Percentiles rank a stretch among this genome's conserved stretches.
Conservation (phyloP, 2,888 invertebrate genomes). For the Allophyes oxyacanthae region DNA sequence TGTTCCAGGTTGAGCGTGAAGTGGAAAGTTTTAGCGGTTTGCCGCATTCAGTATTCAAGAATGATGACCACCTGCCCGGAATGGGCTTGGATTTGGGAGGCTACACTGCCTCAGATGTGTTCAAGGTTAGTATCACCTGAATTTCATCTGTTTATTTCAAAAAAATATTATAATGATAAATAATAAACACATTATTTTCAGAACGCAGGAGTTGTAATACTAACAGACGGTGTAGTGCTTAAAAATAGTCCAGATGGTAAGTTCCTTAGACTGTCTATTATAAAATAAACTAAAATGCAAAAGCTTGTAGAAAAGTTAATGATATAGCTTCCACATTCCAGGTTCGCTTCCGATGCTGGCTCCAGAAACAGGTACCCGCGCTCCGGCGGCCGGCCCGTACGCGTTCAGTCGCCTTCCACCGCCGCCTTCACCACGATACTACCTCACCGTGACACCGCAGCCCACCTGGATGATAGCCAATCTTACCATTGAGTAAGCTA, state of each 20-base stretch:
- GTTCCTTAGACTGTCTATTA: slow-evolving; percentile 44
- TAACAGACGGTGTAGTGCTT: slow-evolving; percentile 93
- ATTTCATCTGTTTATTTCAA: neutral
- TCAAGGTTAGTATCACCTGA: slow-evolving; percentile 67
- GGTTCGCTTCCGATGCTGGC: slow-evolving; percentile 49
- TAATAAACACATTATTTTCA: slow-evolving; percentile 75
- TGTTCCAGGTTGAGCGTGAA: slow-evolving; percentile 80
- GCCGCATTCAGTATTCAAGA: slow-evolving; percentile 79
- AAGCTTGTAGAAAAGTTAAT: too few relatives aligned
- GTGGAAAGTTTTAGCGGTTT: slow-evolving; percentile 84
- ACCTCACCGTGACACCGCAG: slow-evolving; percentile 92
- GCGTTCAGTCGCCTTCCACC: slow-evolving; percentile 96
- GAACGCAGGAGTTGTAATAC: slow-evolving; percentile 93
- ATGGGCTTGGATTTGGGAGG: slow-evolving; percentile 82
- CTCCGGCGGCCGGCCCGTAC: slow-evolving; percentile 96
- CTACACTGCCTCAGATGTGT: slow-evolving; percentile 77
- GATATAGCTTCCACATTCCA: slow-evolving; percentile 12
- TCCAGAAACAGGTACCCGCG: slow-evolving; percentile 91
- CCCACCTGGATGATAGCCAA: slow-evolving; percentile 96
- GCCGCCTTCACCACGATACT: slow-evolving; percentile 94
- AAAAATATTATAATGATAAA: neutral
- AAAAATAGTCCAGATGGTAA: slow-evolving; percentile 90
- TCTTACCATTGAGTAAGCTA: slow-evolving; percentile 92
- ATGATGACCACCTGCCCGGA: slow-evolving; percentile 78
- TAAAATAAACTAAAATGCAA: too few relatives aligned